Evolutionary conservation across 2,888 invertebrate species (phyloP).

Genomic region (Eupithecia abbreviata): DNA sequence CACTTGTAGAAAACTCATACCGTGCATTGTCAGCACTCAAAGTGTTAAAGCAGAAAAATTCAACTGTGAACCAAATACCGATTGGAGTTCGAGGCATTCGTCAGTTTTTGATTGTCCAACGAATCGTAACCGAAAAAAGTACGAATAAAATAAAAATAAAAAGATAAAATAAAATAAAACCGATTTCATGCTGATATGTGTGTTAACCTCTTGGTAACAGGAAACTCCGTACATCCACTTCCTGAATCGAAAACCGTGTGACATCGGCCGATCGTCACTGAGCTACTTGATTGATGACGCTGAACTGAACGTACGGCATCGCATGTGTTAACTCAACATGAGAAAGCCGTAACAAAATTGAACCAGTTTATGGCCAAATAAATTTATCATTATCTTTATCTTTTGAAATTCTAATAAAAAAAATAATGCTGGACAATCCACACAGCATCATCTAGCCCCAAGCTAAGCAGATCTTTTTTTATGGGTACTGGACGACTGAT

Average conservation of each 20-base stretch:
- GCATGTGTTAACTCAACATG: neutral
- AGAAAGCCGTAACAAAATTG: neutral
- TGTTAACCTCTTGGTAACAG: neutral
- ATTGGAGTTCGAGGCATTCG: neutral
- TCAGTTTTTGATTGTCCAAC: neutral
- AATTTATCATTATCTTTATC: too few relatives aligned
- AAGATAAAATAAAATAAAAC: neutral
- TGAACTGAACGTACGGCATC: neutral
- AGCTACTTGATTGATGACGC: conserved; percentile 23
- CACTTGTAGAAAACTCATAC: too few relatives aligned
- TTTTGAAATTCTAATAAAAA: too few relatives aligned
- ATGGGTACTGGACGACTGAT: too few relatives aligned
- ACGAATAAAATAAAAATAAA: neutral
- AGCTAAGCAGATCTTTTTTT: too few relatives aligned
- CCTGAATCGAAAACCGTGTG: conserved; percentile 23
- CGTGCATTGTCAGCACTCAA: too few relatives aligned
- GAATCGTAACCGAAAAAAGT: neutral
- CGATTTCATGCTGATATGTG: neutral
- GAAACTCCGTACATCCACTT: conserved; percentile 8
- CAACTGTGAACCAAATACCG: neutral
- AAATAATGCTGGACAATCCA: too few relatives aligned
- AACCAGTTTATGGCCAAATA: too few relatives aligned
- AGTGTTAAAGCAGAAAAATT: neutral
- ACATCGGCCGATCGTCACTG: conserved; percentile 11
- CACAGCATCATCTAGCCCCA: too few relatives aligned